Evolutionary conservation across 2,888 invertebrate species (phyloP).

Genomic region (Oscheius onirici): DNA sequence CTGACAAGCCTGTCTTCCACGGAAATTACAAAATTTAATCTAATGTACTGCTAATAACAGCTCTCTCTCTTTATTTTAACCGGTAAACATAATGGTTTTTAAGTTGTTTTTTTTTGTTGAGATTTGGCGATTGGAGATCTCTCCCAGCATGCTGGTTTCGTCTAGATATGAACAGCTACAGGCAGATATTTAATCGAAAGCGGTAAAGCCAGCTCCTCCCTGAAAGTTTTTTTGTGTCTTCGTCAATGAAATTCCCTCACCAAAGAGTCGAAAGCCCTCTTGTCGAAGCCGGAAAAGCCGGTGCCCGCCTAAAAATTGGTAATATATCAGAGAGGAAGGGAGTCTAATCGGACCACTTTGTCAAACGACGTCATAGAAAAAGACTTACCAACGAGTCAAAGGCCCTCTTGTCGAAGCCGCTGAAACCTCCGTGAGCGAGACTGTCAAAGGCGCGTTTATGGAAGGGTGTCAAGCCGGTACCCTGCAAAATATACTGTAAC

Average conservation of each 20-base stretch:
- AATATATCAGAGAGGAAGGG: background rate
- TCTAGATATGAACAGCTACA: slow-evolving; percentile 12
- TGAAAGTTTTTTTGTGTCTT: background rate
- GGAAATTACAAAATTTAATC: slow-evolving; percentile 47
- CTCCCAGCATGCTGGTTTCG: background rate
- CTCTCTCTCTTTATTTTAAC: too few relatives aligned
- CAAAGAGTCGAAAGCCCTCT: slow-evolving; percentile 50
- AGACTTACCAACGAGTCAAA: slow-evolving; percentile 46
- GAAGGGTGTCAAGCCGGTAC: slow-evolving; percentile 28
- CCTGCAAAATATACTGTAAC: slow-evolving; percentile 9
- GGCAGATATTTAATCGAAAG: slow-evolving; percentile 16
- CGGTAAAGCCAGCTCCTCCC: slow-evolving; percentile 22
- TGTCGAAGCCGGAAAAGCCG: slow-evolving; percentile 46
- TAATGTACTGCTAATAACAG: background rate
- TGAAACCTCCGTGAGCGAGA: slow-evolving; percentile 35
- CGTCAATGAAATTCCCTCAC: slow-evolving; percentile 17
- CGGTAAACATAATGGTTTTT: too few relatives aligned
- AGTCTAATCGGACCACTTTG: background rate
- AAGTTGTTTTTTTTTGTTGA: too few relatives aligned
- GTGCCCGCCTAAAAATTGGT: slow-evolving; percentile 22
- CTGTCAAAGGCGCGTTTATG: slow-evolving; percentile 34
- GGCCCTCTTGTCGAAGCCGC: slow-evolving; percentile 48
- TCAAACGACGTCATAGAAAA: background rate
- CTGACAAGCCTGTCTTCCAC: slow-evolving; percentile 45
- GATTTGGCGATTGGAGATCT: too few relatives aligned